Percentiles rank a stretch among this genome's conserved stretches.
phyloP scores from a whole-genome alignment of 2,113 vertebrate species.

The Calidris pygmaea region DNA sequence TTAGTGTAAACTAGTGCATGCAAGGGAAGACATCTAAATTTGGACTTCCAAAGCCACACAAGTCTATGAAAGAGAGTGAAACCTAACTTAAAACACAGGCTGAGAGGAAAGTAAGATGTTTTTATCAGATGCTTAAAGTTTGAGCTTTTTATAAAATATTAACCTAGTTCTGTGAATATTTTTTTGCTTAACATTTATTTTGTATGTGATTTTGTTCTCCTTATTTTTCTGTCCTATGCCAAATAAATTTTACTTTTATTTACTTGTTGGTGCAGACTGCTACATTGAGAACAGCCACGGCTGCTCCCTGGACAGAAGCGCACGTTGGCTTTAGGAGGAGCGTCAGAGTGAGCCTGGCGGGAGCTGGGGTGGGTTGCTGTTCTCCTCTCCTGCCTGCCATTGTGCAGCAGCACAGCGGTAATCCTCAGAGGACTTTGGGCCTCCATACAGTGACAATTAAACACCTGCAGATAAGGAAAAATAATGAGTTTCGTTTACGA shows the following conservation, averaged over 20 bases:
- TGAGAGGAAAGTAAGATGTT: conserved; percentile 13
- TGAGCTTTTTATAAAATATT: conserved; percentile 47
- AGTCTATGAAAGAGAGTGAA: neutral
- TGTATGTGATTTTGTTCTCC: conserved; percentile 39
- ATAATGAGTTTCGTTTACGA: neutral
- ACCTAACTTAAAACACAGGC: neutral
- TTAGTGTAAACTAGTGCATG: neutral
- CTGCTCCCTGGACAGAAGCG: neutral
- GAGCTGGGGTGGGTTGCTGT: neutral
- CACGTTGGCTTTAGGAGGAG: neutral
- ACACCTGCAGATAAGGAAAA: neutral
- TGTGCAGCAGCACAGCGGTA: neutral
- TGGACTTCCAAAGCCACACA: neutral
- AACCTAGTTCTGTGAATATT: conserved; percentile 29
- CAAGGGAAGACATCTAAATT: neutral
- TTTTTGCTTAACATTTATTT: conserved; percentile 42
- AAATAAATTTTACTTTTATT: conserved; percentile 69
- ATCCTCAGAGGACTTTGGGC: neutral
- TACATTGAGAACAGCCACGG: neutral
- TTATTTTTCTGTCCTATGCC: conserved; percentile 42
- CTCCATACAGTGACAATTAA: neutral
- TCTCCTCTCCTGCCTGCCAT: neutral
- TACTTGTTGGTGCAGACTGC: conserved; percentile 7
- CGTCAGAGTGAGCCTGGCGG: rapidly evolving
- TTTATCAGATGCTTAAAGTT: conserved; percentile 29